Conservation (phyloP, 1,140 invertebrate genomes). For the Harlomillsia oculata region DNA sequence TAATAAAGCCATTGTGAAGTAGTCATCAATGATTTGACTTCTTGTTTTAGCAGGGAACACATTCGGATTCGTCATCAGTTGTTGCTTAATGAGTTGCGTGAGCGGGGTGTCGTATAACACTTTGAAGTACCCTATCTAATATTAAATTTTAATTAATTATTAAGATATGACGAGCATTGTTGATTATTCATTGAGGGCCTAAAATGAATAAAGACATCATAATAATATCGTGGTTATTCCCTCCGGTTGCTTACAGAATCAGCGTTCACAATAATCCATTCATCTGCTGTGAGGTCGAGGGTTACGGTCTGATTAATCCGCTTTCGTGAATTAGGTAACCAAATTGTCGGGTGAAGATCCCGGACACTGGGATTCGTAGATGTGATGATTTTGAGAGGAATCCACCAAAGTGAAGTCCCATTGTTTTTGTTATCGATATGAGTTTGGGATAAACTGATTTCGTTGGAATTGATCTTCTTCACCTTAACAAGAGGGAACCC, state of each 20-base stretch:
- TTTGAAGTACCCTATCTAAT: slow-evolving; percentile 65
- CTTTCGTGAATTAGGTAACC: no score
- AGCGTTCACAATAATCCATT: no score
- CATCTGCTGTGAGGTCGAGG: no score
- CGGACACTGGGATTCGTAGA: no score
- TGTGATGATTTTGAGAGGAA: no score
- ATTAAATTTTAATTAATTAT: background rate
- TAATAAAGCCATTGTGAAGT: slow-evolving; percentile 4
- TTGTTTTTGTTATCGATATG: background rate
- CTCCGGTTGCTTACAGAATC: no score
- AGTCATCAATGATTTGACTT: slow-evolving; percentile 76
- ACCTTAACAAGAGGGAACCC: slow-evolving; percentile 73
- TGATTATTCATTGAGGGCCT: background rate
- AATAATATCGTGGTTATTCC: no score
- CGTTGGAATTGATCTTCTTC: slow-evolving; percentile 31
- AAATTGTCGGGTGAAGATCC: no score
- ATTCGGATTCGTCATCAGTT: slow-evolving; percentile 50
- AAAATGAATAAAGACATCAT: no score
- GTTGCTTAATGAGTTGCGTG: slow-evolving; percentile 59
- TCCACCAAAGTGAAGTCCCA: no score
- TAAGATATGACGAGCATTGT: background rate
- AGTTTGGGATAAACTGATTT: background rate
- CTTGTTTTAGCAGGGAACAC: slow-evolving; percentile 63
- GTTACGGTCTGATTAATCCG: no score
- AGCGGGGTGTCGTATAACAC: slow-evolving; percentile 69